Base-by-base conservation (phyloP, 1,140 invertebrate genomes). In the Cydia strobilella region DNA sequence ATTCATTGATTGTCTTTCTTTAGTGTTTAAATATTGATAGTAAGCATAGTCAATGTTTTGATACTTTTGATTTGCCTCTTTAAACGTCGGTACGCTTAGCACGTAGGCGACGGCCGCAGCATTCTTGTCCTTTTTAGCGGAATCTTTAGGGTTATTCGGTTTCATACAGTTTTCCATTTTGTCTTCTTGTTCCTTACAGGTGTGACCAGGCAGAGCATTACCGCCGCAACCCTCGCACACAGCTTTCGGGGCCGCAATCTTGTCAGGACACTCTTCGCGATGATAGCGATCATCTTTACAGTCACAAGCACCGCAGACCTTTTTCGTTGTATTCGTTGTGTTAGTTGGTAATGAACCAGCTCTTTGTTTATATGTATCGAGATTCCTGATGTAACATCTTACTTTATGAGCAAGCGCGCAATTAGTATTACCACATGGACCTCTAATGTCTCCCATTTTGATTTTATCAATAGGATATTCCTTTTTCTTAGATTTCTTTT, bases 211-310 rank as follows among this genome's bases (percentile, higher is more conserved):
- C 54, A 78, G 65, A 20, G 84, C 79, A 13, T 77, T 69, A n/a
- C 90, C 90, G 42, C 84, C 84, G 72, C 91, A 93, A 15, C 84
- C 86, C 42, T 80, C 72, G 75, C 91, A 93, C 6, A 80, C 74
- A 3, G 62, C 78, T 79, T 84, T 86, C 73, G 74, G 80, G 39
- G 13, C 27, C 77, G 27, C 79, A 65, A 75, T 74, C 84, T 73
- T 18, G 35, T 77, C 75, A 12, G 88, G 86, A 77, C 90, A 90
- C 18, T 76, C 76, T 15, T 87, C 89, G 45, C 90, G 82, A 82
- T 93, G 89, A 84, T 83, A 90, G 1, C 86, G 82, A 12, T 93
- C 90, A 75, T 93, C 87, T 81, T 93, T 91, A 78, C 91, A 93
- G 48, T 76, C 75, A 82, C 91, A 93, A n/a, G 77, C 75, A 35